phyloP scores from a whole-genome alignment of 2,113 vertebrate species.

The Mobula birostris region DNA sequence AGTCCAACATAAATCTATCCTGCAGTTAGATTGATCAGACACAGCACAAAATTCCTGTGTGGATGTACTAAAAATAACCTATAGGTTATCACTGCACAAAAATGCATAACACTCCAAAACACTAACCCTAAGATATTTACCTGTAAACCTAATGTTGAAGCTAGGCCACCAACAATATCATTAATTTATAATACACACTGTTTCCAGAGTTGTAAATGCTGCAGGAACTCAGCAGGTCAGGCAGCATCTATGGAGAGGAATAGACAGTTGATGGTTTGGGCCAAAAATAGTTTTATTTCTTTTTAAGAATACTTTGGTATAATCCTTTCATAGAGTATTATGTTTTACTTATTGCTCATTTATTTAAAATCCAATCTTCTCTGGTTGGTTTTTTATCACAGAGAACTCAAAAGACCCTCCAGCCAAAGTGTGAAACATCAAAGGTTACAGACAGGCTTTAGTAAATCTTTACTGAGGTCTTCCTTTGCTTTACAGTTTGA shows the following conservation, averaged over 20 bases:
- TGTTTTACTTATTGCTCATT: not conserved
- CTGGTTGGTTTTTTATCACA: not conserved
- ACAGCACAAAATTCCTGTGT: not conserved
- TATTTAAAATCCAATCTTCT: slow-evolving; percentile 25
- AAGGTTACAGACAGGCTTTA: not conserved
- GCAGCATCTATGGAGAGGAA: no score
- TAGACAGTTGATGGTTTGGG: no score
- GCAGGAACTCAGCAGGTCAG: no score
- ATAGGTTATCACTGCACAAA: not conserved
- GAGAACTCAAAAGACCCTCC: not conserved
- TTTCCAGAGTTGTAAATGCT: not conserved
- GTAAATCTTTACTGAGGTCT: not conserved
- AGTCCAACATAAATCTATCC: not conserved
- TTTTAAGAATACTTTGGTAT: not conserved
- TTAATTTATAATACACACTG: not conserved
- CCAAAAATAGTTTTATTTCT: not conserved
- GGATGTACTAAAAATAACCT: not conserved
- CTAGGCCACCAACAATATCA: not conserved
- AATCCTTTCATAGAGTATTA: not conserved
- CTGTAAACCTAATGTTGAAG: not conserved
- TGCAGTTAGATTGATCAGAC: not conserved
- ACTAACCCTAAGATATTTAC: not conserved
- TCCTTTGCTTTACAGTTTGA: not conserved
- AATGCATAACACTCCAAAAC: not conserved
- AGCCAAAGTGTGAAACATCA: not conserved